Conservation (phyloP, 2,888 invertebrate species). For the Macrosiphum euphorbiae region DNA sequence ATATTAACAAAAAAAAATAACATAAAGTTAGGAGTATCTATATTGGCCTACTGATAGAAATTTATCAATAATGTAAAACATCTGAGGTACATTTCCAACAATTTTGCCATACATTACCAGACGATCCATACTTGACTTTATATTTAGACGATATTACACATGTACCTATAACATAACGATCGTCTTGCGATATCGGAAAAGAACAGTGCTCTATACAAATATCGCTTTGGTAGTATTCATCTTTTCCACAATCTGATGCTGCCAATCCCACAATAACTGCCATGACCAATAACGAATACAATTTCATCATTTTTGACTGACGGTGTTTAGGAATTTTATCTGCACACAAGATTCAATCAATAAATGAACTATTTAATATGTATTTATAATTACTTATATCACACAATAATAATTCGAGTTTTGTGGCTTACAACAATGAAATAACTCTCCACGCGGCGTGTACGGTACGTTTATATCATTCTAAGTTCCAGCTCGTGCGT, state of each 20-base stretch:
- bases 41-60: too few species aligned
- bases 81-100: neutral
- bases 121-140: neutral
- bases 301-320: neutral
- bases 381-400: neutral
- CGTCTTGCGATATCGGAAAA: neutral
- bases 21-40: neutral
- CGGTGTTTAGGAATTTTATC: neutral
- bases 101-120: neutral
- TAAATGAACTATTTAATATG: neutral
- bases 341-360: neutral
- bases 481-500: too few species aligned
- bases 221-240: neutral
- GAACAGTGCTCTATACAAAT: neutral
- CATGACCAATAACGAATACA: neutral
- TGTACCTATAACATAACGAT: neutral
- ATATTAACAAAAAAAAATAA: neutral
- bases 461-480: too few species aligned
- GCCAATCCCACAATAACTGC: neutral
- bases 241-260: neutral
- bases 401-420: neutral
- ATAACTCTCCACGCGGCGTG: neutral
- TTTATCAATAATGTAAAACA: neutral
- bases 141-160: neutral
- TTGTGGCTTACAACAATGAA: neutral